Evolutionary conservation across 2,113 vertebrate genomes (phyloP).

Genomic region (Caranx melampygus): DNA sequence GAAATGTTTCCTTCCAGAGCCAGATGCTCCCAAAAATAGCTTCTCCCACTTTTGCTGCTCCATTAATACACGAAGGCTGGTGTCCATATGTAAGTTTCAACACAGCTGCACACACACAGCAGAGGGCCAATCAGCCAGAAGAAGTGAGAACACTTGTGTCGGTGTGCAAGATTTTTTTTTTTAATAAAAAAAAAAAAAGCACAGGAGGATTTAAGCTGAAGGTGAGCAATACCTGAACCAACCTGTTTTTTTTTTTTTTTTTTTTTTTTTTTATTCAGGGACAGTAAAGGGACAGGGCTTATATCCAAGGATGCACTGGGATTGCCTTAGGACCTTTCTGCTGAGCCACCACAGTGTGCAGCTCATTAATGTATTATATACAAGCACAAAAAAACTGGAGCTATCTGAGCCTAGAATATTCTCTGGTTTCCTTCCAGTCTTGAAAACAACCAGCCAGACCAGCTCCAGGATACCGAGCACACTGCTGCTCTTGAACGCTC

Average conservation of each 20-base stretch:
- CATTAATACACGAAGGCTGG: not conserved
- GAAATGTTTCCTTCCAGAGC: not conserved
- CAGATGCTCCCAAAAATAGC: conserved; percentile 10
- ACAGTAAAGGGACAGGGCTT: conserved; percentile 8
- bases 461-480: conserved; percentile 13
- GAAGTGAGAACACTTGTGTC: not conserved
- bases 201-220: not conserved
- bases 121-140: not conserved
- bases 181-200: not conserved
- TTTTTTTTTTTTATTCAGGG: conserved; percentile 18
- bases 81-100: not conserved
- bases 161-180: not conserved
- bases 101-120: not conserved
- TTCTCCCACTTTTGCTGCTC: not conserved
- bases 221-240: not conserved
- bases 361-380: conserved; percentile 19
- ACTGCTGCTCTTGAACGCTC: conserved; percentile 24
- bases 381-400: not conserved
- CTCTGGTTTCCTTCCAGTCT: conserved; percentile 1
- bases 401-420: not conserved
- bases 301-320: conserved; percentile 39
- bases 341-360: conserved; percentile 8
- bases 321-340: conserved; percentile 25
- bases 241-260: not conserved
- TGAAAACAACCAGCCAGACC: conserved; percentile 9